These are phyloP conservation scores for Eupithecia exiguata DNA, from an alignment of 2,888 invertebrate genomes.

Conservation along the genomic window DNA sequence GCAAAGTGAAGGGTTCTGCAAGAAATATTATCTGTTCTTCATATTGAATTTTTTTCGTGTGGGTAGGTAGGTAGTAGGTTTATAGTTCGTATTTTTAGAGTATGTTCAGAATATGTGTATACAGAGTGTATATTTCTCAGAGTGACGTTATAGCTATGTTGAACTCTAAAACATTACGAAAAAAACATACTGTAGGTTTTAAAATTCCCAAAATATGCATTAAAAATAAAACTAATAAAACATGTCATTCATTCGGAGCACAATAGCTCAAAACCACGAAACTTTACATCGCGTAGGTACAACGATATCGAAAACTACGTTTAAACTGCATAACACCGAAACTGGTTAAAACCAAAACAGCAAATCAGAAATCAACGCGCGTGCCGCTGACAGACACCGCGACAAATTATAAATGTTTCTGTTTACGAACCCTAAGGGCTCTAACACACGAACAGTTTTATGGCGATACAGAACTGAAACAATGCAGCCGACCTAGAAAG, in stretches of 20 bases:
- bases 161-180: background rate
- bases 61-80: too few relatives aligned
- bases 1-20: constrained; percentile 41
- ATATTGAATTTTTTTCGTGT: constrained; percentile 19
- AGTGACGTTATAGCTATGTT: background rate
- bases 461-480: background rate
- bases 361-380: constrained; percentile 35
- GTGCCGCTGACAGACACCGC: constrained; percentile 39
- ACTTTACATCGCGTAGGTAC: background rate
- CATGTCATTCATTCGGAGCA: background rate
- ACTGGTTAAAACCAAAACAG: constrained; percentile 20
- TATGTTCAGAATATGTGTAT: background rate
- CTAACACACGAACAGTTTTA: constrained; percentile 3
- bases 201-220: background rate
- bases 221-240: background rate
- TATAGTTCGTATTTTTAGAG: background rate
- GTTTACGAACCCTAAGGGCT: constrained; percentile 42
- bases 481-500: background rate
- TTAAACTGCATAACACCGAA: constrained; percentile 17
- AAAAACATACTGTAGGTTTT: background rate
- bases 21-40: constrained; percentile 33
- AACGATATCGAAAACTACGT: background rate
- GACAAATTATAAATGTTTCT: constrained; percentile 43
- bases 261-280: background rate
- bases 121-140: background rate